phyloP scores from a whole-genome alignment of 2,888 invertebrate genomes.

The Aphodius sticticus region DNA sequence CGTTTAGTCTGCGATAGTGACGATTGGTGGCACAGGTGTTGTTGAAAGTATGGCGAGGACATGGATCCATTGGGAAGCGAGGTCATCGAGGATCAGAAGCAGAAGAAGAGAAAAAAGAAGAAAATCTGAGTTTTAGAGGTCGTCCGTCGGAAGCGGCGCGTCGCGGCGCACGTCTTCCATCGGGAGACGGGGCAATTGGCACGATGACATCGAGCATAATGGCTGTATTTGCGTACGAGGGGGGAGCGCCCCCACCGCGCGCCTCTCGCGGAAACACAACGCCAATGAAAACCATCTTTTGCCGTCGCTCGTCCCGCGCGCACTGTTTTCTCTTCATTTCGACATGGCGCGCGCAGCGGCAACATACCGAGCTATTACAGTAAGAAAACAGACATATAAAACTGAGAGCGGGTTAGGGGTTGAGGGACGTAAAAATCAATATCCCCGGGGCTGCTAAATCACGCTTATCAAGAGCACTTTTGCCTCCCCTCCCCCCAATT shows the following conservation, averaged over 20 bases:
- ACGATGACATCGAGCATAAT: slow-evolving; percentile 58
- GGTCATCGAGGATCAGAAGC: neutral
- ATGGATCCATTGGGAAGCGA: no score
- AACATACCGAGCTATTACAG: slow-evolving; percentile 62
- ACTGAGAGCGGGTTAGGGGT: slow-evolving; percentile 61
- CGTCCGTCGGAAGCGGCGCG: neutral
- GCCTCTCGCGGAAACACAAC: slow-evolving; percentile 58
- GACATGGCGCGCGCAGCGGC: slow-evolving; percentile 60
- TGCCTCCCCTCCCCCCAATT: slow-evolving; percentile 57
- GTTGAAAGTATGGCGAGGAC: no score
- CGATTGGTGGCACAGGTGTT: no score
- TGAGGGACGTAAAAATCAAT: slow-evolving; percentile 63
- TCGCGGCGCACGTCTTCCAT: neutral
- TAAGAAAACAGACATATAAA: slow-evolving; percentile 67
- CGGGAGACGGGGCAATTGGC: slow-evolving; percentile 39
- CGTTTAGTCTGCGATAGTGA: no score
- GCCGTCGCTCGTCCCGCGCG: slow-evolving; percentile 53
- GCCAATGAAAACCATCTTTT: slow-evolving; percentile 57
- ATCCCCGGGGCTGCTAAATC: slow-evolving; percentile 81
- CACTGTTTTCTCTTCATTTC: slow-evolving; percentile 60
- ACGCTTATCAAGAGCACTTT: slow-evolving; percentile 68
- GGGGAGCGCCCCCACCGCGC: neutral
- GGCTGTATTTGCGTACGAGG: slow-evolving; percentile 60
- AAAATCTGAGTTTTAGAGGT: neutral
- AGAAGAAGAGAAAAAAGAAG: neutral